phyloP scores from a whole-genome alignment of 2,888 invertebrate genomes.

The Thumatha senex region DNA sequence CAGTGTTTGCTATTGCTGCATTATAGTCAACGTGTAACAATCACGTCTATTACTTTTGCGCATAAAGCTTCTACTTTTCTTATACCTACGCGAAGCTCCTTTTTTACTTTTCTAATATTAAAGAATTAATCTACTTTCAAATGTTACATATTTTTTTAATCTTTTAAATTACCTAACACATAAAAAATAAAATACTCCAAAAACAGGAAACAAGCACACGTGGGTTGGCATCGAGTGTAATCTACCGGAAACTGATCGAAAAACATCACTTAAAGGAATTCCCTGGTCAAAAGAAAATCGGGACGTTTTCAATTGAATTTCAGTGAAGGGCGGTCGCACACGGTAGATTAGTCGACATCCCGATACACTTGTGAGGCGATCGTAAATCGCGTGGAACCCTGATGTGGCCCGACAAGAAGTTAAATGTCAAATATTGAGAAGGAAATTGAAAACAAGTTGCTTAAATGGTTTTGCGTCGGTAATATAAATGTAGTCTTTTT shows the following conservation, averaged over 20 bases:
- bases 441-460: background rate
- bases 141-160: no score
- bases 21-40: no score
- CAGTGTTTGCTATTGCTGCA: no score
- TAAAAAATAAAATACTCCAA: background rate
- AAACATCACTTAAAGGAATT: slow-evolving; percentile 68
- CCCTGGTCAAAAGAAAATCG: slow-evolving; percentile 47
- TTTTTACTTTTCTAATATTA: no score
- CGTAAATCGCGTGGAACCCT: slow-evolving; percentile 61
- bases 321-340: slow-evolving; percentile 57
- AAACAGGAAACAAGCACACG: slow-evolving; percentile 7
- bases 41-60: no score
- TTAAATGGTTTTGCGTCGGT: slow-evolving; percentile 6
- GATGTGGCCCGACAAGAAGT: slow-evolving; percentile 37
- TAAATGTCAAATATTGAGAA: slow-evolving; percentile 27
- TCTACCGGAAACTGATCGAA: slow-evolving; percentile 64
- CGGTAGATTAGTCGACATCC: slow-evolving; percentile 68
- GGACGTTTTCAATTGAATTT: slow-evolving; percentile 75
- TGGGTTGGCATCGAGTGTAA: slow-evolving; percentile 44
- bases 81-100: no score
- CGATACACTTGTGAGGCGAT: slow-evolving; percentile 46
- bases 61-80: no score
- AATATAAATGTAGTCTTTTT: background rate
- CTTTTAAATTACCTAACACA: background rate
- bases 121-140: no score